A percentile compares a stretch with the other conserved stretches of the same genome.
Conservation (phyloP, 1,140 invertebrate genomes). For the Aphaenogaster ashmeadi region DNA sequence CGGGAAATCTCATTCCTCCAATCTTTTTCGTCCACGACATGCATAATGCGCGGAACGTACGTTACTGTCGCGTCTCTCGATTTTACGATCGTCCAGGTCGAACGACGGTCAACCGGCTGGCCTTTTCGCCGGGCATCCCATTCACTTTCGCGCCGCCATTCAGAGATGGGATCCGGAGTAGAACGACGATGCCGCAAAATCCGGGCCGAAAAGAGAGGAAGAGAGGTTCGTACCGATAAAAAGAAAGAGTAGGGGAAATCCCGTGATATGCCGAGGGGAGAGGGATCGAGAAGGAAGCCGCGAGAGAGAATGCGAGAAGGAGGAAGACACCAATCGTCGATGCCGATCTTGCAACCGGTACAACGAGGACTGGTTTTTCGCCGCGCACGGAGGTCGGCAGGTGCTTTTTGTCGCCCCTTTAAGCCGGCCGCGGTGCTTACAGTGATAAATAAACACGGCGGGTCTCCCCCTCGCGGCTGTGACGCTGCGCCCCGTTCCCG, state of each 20-base stretch:
- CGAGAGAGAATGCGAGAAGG: conserved; percentile 57
- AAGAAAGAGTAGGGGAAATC: conserved; percentile 29
- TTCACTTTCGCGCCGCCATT: conserved; percentile 79
- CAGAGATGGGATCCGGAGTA: conserved; percentile 64
- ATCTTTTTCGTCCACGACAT: background rate
- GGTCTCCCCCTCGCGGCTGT: background rate
- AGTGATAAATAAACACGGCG: conserved; percentile 72
- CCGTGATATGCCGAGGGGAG: background rate
- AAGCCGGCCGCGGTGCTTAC: conserved; percentile 41
- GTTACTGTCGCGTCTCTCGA: conserved; percentile 55
- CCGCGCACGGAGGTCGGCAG: conserved; percentile 68
- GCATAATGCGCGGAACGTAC: conserved; percentile 32
- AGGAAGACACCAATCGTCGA: conserved; percentile 65
- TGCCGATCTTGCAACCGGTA: conserved; percentile 70
- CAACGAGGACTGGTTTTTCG: conserved; percentile 76
- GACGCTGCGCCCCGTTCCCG: conserved; percentile 2
- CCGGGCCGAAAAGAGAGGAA: conserved; percentile 61
- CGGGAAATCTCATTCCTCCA: conserved; percentile 2
- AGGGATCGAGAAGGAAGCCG: background rate
- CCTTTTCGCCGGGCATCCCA: conserved; percentile 65
- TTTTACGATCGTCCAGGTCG: conserved; percentile 67
- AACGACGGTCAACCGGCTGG: conserved; percentile 25
- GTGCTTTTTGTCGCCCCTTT: conserved; percentile 69
- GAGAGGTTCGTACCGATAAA: conserved; percentile 11
- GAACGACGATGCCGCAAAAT: conserved; percentile 61